A percentile compares a stretch with the other conserved stretches of the same genome.
Evolutionary conservation across 2,113 vertebrate species (phyloP).

Genomic region (Tyrannus savana): DNA sequence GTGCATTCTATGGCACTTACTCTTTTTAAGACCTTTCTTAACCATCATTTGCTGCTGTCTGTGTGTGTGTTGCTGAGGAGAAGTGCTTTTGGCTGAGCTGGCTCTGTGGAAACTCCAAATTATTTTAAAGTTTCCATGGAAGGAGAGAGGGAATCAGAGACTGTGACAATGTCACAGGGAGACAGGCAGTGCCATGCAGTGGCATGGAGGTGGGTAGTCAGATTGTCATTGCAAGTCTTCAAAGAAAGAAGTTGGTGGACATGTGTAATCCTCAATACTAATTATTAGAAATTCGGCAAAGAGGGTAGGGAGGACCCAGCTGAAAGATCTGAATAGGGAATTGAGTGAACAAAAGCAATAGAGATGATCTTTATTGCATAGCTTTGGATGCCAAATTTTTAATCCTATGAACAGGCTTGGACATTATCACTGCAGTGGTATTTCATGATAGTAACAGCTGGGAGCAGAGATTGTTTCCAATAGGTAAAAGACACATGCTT

Average conservation of each 20-base stretch:
- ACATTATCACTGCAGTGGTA: not conserved
- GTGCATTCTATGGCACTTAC: not conserved
- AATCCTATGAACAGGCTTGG: fast-evolving
- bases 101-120: not conserved
- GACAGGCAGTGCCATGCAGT: not conserved
- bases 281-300: not conserved
- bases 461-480: not conserved
- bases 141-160: not conserved
- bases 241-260: not conserved
- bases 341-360: not conserved
- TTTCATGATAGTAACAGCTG: not conserved
- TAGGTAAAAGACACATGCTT: not conserved
- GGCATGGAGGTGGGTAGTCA: not conserved
- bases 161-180: not conserved
- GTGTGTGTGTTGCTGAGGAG: fast-evolving
- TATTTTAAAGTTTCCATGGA: not conserved
- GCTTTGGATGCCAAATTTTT: not conserved
- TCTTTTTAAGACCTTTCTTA: not conserved
- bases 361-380: not conserved
- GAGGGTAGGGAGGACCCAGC: not conserved
- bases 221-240: not conserved
- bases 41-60: not conserved
- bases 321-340: not conserved
- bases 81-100: not conserved
- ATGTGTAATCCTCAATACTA: not conserved